Evolutionary conservation across 2,888 invertebrate species (phyloP).

Genomic region (Myathropa florea): DNA sequence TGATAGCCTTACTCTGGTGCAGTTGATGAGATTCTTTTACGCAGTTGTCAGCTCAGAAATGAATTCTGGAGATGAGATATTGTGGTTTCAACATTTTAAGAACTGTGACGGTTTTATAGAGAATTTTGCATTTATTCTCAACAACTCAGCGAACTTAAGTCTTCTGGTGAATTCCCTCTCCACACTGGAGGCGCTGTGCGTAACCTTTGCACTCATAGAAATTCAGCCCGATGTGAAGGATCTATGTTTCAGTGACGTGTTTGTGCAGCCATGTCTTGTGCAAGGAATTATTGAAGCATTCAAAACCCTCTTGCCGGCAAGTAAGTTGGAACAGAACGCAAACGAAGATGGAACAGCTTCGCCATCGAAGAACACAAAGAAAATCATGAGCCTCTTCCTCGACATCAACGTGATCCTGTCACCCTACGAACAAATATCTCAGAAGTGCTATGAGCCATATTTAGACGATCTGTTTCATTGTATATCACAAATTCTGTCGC

Average conservation of each 20-base stretch:
- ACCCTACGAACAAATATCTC: constrained; percentile 77
- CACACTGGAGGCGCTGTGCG: constrained; percentile 83
- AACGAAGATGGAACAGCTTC: constrained; percentile 68
- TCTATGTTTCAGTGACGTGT: constrained; percentile 76
- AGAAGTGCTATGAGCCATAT: constrained; percentile 74
- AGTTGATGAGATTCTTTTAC: constrained; percentile 86
- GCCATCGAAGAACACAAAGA: constrained; percentile 75
- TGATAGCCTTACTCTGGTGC: constrained; percentile 88
- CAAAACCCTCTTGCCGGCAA: constrained; percentile 74
- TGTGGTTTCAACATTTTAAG: constrained; percentile 82
- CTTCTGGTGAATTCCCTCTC: constrained; percentile 84
- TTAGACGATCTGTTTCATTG: constrained; percentile 75
- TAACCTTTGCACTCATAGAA: constrained; percentile 79
- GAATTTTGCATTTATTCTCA: constrained; percentile 86
- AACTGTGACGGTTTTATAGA: constrained; percentile 82
- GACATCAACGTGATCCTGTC: constrained; percentile 79
- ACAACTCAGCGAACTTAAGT: constrained; percentile 86
- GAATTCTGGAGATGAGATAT: constrained; percentile 79
- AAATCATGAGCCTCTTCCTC: constrained; percentile 79
- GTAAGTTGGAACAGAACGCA: constrained; percentile 57
- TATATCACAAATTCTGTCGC: constrained; percentile 76
- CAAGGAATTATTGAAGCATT: constrained; percentile 79
- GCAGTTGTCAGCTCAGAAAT: constrained; percentile 81
- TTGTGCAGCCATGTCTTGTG: constrained; percentile 76
- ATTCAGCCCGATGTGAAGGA: constrained; percentile 72